Base-by-base conservation (phyloP, 2,113 vertebrate species). In the Campylomormyrus numenius region DNA sequence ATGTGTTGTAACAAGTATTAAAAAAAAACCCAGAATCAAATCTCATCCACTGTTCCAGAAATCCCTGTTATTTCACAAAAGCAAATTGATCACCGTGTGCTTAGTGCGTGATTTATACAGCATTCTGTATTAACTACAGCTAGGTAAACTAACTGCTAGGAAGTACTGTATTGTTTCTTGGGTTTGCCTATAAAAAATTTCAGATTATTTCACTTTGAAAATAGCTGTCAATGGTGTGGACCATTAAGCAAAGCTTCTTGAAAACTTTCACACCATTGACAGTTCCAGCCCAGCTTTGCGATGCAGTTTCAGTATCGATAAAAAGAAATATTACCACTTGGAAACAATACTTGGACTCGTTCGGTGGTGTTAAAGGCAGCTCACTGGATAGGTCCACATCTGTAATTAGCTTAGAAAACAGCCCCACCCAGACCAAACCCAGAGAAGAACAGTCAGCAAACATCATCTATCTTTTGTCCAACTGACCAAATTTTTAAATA, bases 401-500 rank as follows among this genome's bases (percentile, higher is more conserved):
- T 53, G 3, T 87, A 53, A 87, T 53, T 53, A 27, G 85, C 27
- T 87, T 87, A 87, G 85, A 35, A 87, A 52, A 52, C n/a, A 48
- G 48, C 31, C 11, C 27, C 85, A 87, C 85, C 50, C 50, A 56
- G 17, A 56, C 15, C 35, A 87, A 87, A 13, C 13, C 52, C 15
- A 6, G 48, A 19, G 9, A 89, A 66, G 53, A 45, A 6, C 50
- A 74, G 90, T 89, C 92, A 90, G 92, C 92, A 93, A 91, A 91
- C 88, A 90, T 94, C 94, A 95, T 94, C 93, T 94, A 93, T 94
- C 94, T 93, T 93, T 89, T 92, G 91, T 94, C 93, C 92, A 91
- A 88, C 90, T 93, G 93, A 94, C 90, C 91, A 94, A 93, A 94
- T 93, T 95, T 94, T 95, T 95, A 80, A 50, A 83, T 45, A 83